Base-by-base conservation (phyloP, 2,888 invertebrate species). In the Epistrophe grossulariae region DNA sequence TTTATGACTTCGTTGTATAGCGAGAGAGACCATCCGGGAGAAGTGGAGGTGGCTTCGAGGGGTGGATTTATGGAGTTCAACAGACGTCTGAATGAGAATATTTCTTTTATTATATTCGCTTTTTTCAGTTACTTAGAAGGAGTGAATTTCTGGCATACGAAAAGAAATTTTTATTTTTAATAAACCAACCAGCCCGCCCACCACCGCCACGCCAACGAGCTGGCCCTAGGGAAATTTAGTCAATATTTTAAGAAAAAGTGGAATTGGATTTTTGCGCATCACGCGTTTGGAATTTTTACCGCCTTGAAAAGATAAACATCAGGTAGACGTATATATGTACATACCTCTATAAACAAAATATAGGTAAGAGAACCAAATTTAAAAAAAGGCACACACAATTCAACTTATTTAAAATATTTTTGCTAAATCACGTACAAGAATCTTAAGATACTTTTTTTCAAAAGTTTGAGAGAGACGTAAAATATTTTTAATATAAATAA, bases 131-230 rank as follows among this genome's bases (percentile, higher is more conserved):
- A 35, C 35, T 45, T 7, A 7, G 38, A 40, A 38, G 45, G 45
- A 80, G 45, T 40, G 45, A 48, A 43, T 60, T 72, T 71, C n/a
- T n/a, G 62, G 64, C 11, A 55, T 43, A 45, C 48, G 57, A 62
- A 60, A 52, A 2, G 68, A 70, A 68, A 60, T 68, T 73, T 77
- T 60, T 77, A 57, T 81, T 80, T 81, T 84, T 84, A 77, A 84
- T 81, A 84, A 81, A 77, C 73, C 77, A n/a, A n/a, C n/a, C n/a
- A n/a, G 48, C 19, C 62, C 68, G 60, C 52, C 72, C 84, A 11
- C 7, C 31, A 4, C 31, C 6, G 31, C 31, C n/a, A n/a, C n/a
- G n/a, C n/a, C n/a, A n/a, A n/a, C n/a, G 6, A 7, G 35, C 35
- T 9, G 35, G 35, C 35, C 35, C 35, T 35, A 11, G 79, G 84